These are phyloP conservation scores for Manis pentadactyla DNA, from an alignment of 2,797 vertebrate species.

Conservation along the genomic window DNA sequence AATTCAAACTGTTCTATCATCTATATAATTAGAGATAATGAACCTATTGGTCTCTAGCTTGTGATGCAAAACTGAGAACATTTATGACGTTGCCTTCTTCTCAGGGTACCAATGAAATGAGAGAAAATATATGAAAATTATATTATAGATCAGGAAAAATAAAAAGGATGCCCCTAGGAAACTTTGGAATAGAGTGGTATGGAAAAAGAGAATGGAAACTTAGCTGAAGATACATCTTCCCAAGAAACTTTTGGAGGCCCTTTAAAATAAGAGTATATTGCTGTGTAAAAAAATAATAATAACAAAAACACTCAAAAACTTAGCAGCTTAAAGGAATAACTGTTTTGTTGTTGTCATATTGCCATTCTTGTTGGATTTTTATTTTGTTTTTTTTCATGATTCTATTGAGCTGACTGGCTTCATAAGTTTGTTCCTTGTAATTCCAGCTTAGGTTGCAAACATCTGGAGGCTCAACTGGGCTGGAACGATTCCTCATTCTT, in stretches of 20 bases:
- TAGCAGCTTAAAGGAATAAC: neutral
- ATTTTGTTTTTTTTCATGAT: neutral
- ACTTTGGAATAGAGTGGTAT: neutral
- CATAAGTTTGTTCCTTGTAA: neutral
- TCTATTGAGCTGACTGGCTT: neutral
- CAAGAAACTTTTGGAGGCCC: neutral
- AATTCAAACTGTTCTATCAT: neutral
- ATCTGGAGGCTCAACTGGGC: neutral
- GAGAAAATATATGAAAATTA: slow-evolving; percentile 3
- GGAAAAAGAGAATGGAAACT: neutral
- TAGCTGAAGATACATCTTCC: neutral
- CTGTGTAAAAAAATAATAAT: neutral
- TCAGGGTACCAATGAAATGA: neutral
- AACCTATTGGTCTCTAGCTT: neutral
- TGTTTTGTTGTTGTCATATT: neutral
- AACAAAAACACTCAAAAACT: neutral
- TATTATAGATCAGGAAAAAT: neutral
- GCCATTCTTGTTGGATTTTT: neutral
- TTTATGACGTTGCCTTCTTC: neutral
- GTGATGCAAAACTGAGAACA: neutral
- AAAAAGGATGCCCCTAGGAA: neutral
- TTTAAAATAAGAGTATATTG: neutral
- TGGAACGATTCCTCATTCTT: neutral
- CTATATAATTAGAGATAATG: neutral
- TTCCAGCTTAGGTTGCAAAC: neutral